Conservation (phyloP, 2,888 invertebrate genomes). For the Holacanthella duospinosa region DNA sequence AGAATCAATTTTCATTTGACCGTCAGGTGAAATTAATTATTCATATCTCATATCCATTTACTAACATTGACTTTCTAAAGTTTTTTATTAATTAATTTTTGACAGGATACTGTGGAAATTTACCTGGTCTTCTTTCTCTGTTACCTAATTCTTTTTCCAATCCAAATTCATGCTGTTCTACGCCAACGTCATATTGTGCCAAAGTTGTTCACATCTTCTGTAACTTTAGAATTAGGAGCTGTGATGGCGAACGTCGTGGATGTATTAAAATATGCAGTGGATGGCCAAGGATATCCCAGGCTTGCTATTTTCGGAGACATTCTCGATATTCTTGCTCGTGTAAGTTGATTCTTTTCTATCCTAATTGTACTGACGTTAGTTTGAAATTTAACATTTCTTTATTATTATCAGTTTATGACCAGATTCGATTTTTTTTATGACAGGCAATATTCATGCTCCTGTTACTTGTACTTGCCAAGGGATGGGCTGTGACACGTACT, state of each 20-base stretch:
- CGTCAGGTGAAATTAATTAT: slow-evolving; percentile 48
- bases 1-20: slow-evolving; percentile 94
- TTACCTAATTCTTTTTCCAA: slow-evolving; percentile 72
- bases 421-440: slow-evolving; percentile 40
- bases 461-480: slow-evolving; percentile 82
- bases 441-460: slow-evolving; percentile 90
- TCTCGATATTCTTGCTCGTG: slow-evolving; percentile 80
- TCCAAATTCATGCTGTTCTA: slow-evolving; percentile 82
- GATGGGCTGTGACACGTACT: slow-evolving; percentile 59
- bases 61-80: neutral
- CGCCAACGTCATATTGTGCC: slow-evolving; percentile 85
- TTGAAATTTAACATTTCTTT: no score
- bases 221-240: slow-evolving; percentile 73
- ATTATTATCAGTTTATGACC: no score
- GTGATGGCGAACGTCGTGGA: slow-evolving; percentile 78
- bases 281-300: slow-evolving; percentile 75
- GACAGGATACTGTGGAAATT: slow-evolving; percentile 74
- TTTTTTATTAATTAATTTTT: no score
- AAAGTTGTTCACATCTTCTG: slow-evolving; percentile 74
- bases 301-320: slow-evolving; percentile 81
- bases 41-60: no score
- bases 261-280: slow-evolving; percentile 76
- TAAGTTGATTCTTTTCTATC: no score
- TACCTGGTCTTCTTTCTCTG: slow-evolving; percentile 78
- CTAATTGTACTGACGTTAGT: neutral